Evolutionary conservation across 2,888 invertebrate genomes (phyloP).

Genomic region (Taenaris catops): DNA sequence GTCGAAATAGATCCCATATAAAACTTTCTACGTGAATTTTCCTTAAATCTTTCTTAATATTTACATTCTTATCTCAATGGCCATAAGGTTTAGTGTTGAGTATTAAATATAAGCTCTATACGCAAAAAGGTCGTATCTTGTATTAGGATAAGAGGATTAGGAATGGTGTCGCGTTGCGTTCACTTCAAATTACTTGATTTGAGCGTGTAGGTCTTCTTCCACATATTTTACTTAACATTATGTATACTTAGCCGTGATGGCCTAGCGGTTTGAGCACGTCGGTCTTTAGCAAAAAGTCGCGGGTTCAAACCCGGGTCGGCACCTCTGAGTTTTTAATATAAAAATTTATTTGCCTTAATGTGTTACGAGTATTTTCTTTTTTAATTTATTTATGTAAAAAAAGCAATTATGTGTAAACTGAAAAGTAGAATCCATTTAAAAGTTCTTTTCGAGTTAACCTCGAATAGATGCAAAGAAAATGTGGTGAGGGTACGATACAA

Average conservation of each 20-base stretch:
- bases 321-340: no score
- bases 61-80: constrained; percentile 6
- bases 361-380: no score
- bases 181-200: constrained; percentile 22
- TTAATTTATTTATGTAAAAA: not conserved
- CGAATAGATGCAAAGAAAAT: no score
- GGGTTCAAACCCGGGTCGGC: no score
- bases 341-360: no score
- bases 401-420: no score
- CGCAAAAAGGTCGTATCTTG: constrained; percentile 20
- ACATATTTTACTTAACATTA: constrained; percentile 10
- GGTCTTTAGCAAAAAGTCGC: no score
- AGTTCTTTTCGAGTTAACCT: no score
- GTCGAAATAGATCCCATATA: constrained; percentile 19
- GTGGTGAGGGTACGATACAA: no score
- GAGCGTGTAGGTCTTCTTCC: constrained; percentile 19
- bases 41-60: not conserved
- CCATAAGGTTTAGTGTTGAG: constrained; percentile 14
- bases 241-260: constrained; percentile 1
- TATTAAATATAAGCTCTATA: constrained; percentile 6
- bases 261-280: no score
- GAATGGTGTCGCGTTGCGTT: constrained; percentile 23
- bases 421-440: no score
- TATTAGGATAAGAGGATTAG: constrained; percentile 26
- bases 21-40: constrained; percentile 13